Percentiles rank a stretch among this genome's conserved stretches.
These are phyloP conservation scores for Zaprionus davidi DNA, from an alignment of 1,140 invertebrate species.

Conservation along the genomic window DNA sequence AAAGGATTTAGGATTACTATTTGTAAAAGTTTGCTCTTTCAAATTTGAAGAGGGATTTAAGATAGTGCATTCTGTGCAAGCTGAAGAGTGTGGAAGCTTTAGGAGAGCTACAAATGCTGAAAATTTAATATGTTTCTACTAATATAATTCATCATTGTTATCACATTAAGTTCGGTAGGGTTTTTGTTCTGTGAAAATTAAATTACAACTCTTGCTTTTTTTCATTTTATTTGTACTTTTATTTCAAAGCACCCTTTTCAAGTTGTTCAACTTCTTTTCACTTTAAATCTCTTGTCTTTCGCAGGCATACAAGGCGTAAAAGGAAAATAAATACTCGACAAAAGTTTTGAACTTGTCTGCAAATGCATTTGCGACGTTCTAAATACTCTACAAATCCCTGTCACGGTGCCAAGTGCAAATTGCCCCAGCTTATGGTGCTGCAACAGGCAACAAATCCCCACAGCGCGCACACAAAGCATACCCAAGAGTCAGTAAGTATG, in stretches of 20 bases:
- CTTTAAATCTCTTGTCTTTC: neutral
- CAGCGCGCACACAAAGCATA: slow-evolving; percentile 1
- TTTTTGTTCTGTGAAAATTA: neutral
- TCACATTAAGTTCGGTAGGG: too few relatives aligned
- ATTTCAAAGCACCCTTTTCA: neutral
- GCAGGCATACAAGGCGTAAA: neutral
- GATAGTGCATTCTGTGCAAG: too few relatives aligned
- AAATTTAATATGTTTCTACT: neutral
- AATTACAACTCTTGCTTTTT: neutral
- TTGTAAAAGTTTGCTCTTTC: neutral
- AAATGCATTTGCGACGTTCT: slow-evolving; percentile 2
- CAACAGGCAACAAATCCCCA: neutral
- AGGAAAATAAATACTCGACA: neutral
- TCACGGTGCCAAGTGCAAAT: slow-evolving; percentile 3
- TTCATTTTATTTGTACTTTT: neutral
- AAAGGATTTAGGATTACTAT: neutral
- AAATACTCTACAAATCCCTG: slow-evolving; percentile 7
- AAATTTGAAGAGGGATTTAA: neutral
- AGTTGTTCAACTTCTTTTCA: neutral
- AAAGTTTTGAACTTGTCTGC: slow-evolving; percentile 2
- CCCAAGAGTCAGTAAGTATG: neutral
- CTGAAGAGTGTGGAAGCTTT: too few relatives aligned
- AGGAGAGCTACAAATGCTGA: too few relatives aligned
- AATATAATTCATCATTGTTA: too few relatives aligned
- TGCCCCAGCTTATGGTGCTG: neutral